Percentiles rank a stretch among this genome's conserved stretches.
Evolutionary conservation across 2,888 invertebrate species (phyloP).

Genomic region (Apodemia duryi): DNA sequence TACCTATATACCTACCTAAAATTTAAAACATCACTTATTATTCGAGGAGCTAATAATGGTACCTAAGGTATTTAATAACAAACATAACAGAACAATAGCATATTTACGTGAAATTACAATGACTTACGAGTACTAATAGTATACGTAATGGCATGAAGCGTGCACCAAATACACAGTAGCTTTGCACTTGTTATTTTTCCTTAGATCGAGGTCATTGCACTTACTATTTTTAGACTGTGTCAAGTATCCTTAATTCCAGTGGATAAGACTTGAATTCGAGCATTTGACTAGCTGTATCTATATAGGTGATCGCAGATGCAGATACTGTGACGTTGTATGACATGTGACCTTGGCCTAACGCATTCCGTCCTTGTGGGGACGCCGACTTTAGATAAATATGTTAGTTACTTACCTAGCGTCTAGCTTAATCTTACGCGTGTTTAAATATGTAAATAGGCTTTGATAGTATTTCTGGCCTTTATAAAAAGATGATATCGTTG

Average conservation of each 20-base stretch:
- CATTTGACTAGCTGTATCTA: conserved; percentile 43
- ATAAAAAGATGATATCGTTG: too few species aligned
- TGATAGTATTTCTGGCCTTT: not conserved
- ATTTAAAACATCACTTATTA: too few species aligned
- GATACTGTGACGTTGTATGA: conserved; percentile 59
- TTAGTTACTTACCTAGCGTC: conserved; percentile 35
- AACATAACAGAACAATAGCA: too few species aligned
- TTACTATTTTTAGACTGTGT: conserved; percentile 46
- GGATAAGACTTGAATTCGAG: conserved; percentile 52
- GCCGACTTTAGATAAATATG: conserved; percentile 44
- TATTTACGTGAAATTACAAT: not conserved
- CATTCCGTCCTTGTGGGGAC: conserved; percentile 75
- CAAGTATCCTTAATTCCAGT: conserved; percentile 43
- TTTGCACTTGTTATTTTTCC: conserved; percentile 17
- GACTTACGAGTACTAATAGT: conserved; percentile 29
- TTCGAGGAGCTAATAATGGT: too few species aligned
- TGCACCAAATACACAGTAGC: conserved; percentile 5
- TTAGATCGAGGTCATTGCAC: conserved; percentile 64
- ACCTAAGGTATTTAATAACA: too few species aligned
- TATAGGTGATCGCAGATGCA: conserved; percentile 74
- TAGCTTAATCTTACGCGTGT: conserved; percentile 21
- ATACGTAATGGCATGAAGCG: conserved; percentile 27
- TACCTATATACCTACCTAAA: too few species aligned
- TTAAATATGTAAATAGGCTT: not conserved
- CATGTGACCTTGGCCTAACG: conserved; percentile 70